Conservation (phyloP, 2,113 vertebrate species). For the Condylura cristata region DNA sequence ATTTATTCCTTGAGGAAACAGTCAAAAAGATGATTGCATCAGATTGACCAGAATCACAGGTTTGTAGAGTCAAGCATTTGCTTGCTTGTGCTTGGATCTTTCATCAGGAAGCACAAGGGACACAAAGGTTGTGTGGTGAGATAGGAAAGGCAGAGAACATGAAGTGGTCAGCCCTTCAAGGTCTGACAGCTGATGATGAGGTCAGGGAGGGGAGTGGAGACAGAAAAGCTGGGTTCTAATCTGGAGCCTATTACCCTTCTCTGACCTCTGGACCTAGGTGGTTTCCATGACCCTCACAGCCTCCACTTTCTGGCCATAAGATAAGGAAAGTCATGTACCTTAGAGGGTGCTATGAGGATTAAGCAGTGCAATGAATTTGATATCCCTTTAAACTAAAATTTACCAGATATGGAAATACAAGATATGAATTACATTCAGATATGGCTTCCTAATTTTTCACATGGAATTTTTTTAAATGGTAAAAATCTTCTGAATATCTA, state of each 20-base stretch:
- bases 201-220: not conserved
- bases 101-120: not conserved
- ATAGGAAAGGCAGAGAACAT: not conserved
- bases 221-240: not conserved
- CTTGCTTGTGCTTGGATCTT: not conserved
- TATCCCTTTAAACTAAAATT: not conserved
- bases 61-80: not conserved
- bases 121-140: not conserved
- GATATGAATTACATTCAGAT: not conserved
- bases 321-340: not conserved
- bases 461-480: not conserved
- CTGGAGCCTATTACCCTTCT: not conserved
- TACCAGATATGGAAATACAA: not conserved
- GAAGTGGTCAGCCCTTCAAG: not conserved
- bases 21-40: constrained; percentile 35
- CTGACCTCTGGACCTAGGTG: not conserved
- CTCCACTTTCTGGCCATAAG: not conserved
- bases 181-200: not conserved
- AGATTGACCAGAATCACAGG: not conserved
- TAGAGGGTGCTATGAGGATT: not conserved
- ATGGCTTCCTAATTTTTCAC: not conserved
- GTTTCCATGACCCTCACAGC: not conserved
- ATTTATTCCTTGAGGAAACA: constrained; percentile 41
- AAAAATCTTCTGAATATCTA: not conserved
- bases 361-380: not conserved